Conservation (phyloP, 1,140 invertebrate genomes). For the Drosophila nigrodunni region DNA sequence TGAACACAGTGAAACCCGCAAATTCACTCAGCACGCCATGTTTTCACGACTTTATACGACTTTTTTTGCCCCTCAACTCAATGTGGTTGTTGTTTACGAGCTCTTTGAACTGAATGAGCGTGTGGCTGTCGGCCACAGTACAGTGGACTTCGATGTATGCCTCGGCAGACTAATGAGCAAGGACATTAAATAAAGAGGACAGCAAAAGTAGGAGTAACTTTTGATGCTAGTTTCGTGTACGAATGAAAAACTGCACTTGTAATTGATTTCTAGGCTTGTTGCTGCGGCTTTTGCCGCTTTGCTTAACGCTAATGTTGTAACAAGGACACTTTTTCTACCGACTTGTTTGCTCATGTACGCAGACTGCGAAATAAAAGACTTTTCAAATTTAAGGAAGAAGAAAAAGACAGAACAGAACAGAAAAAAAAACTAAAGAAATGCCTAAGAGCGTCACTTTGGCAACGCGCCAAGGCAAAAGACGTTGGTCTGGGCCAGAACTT, state of each 20-base stretch:
- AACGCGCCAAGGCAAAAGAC: conserved; percentile 59
- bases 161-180: conserved; percentile 64
- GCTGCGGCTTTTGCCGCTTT: conserved; percentile 29
- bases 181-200: conserved; percentile 66
- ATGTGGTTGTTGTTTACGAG: conserved; percentile 31
- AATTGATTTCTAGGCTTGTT: conserved; percentile 73
- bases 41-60: conserved; percentile 20
- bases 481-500: conserved; percentile 44
- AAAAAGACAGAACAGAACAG: no score
- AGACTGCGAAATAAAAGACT: conserved; percentile 56
- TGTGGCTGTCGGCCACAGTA: conserved; percentile 15
- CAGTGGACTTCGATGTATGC: conserved; percentile 52
- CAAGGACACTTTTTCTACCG: conserved; percentile 41
- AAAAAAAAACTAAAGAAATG: conserved; percentile 44
- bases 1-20: conserved; percentile 25
- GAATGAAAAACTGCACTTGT: conserved; percentile 43
- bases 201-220: conserved; percentile 49
- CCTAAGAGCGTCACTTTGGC: conserved; percentile 82
- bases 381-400: conserved; percentile 61
- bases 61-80: conserved; percentile 12
- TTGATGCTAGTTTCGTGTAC: conserved; percentile 52
- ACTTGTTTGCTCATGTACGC: conserved; percentile 29
- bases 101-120: conserved; percentile 21
- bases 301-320: conserved; percentile 58
- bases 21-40: conserved; percentile 51